Percentiles rank a stretch among this genome's conserved stretches.
These are phyloP conservation scores for Molorchus minor DNA, from an alignment of 2,888 invertebrate species.

Conservation along the genomic window DNA sequence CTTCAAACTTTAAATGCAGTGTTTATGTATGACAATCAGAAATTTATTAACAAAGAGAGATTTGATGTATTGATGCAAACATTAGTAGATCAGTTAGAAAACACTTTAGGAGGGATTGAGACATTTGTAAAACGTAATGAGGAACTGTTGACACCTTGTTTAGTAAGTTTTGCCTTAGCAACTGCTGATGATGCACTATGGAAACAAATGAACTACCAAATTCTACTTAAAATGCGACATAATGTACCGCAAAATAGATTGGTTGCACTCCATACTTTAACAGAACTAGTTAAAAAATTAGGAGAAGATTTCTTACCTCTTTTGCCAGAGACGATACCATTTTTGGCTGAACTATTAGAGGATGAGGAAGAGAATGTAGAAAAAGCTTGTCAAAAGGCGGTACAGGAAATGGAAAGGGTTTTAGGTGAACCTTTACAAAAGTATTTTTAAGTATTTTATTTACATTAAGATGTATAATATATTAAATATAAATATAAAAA, in stretches of 20 bases:
- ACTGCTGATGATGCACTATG: constrained; percentile 87
- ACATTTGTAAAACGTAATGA: constrained; percentile 69
- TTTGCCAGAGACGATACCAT: constrained; percentile 92
- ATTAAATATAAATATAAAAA: neutral
- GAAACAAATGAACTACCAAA: constrained; percentile 90
- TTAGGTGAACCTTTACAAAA: constrained; percentile 91
- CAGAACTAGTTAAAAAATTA: constrained; percentile 82
- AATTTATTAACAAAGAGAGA: constrained; percentile 84
- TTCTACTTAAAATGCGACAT: constrained; percentile 86
- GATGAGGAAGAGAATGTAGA: constrained; percentile 88
- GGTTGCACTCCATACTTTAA: constrained; percentile 75
- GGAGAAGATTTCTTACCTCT: constrained; percentile 90
- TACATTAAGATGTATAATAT: neutral
- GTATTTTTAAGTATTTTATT: constrained; percentile 71
- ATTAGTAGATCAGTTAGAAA: constrained; percentile 88
- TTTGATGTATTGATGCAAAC: constrained; percentile 88
- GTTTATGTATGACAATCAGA: constrained; percentile 84
- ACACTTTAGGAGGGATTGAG: constrained; percentile 72
- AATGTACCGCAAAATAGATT: constrained; percentile 78
- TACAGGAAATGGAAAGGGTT: constrained; percentile 85
- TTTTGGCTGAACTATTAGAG: constrained; percentile 91
- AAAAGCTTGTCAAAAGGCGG: constrained; percentile 78
- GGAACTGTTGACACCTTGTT: constrained; percentile 76
- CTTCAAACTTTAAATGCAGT: constrained; percentile 79
- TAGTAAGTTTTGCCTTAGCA: constrained; percentile 84